Conservation (phyloP, 2,113 vertebrate genomes). For the Sinosuthora webbiana region DNA sequence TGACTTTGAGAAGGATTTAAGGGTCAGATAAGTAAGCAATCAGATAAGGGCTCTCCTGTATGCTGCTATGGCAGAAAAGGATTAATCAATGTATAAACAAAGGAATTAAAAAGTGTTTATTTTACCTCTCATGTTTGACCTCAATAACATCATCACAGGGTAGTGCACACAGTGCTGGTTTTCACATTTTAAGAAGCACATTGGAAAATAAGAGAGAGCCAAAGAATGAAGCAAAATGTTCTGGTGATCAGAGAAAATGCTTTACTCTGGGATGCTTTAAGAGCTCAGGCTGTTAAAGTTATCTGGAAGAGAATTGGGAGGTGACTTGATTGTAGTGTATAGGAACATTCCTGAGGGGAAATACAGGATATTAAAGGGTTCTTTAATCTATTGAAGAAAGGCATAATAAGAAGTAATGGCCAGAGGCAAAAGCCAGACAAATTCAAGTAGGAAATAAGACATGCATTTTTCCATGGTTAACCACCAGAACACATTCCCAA, state of each 20-base stretch:
- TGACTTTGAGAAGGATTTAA: not conserved
- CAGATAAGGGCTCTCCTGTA: not conserved
- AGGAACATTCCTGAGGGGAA: slow-evolving; percentile 23
- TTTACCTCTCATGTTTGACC: not conserved
- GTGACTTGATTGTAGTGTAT: not conserved
- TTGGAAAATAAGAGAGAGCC: not conserved
- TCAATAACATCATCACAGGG: not conserved
- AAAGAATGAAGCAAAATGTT: not conserved
- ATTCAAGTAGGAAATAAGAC: slow-evolving; percentile 9
- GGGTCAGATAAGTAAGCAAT: not conserved
- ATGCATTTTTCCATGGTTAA: slow-evolving; percentile 35
- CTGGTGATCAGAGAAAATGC: not conserved
- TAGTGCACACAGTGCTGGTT: not conserved
- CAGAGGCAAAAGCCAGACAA: slow-evolving; percentile 9
- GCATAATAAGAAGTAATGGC: slow-evolving; percentile 22
- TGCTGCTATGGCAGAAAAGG: not conserved
- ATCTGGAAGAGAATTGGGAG: not conserved
- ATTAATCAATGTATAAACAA: slow-evolving; percentile 4
- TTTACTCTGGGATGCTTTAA: not conserved
- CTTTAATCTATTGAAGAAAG: slow-evolving; percentile 50
- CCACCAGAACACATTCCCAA: slow-evolving; percentile 26
- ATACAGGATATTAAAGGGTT: slow-evolving; percentile 34
- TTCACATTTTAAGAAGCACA: not conserved
- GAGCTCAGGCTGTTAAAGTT: not conserved
- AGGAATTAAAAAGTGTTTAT: not conserved